Evolutionary conservation across 2,888 invertebrate genomes (phyloP).

Genomic region (Phalera bucephala): DNA sequence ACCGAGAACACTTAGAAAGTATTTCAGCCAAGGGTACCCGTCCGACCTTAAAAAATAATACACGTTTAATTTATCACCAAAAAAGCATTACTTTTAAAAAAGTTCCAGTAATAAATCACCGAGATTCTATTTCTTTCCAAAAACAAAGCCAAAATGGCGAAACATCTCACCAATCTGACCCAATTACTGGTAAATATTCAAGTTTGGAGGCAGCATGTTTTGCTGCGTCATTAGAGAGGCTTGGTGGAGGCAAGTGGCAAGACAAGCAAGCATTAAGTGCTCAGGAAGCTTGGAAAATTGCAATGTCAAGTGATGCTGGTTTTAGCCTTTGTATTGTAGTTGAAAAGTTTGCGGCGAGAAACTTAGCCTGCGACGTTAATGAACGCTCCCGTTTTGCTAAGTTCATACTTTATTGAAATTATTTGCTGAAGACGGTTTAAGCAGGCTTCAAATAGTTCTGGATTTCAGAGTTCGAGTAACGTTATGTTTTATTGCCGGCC

Average conservation of each 20-base stretch:
- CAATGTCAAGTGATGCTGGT: slow-evolving; percentile 44
- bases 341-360: slow-evolving; percentile 31
- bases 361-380: slow-evolving; percentile 22
- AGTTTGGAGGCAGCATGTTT: slow-evolving; percentile 34
- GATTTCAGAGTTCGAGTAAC: background rate
- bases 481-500: background rate
- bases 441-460: slow-evolving; percentile 3
- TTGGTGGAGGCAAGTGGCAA: slow-evolving; percentile 24
- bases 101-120: background rate
- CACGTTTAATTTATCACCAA: background rate
- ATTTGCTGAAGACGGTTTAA: slow-evolving; percentile 9
- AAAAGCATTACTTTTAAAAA: background rate
- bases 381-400: slow-evolving; percentile 31
- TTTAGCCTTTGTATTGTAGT: slow-evolving; percentile 33
- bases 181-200: slow-evolving; percentile 30
- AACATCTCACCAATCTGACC: slow-evolving; percentile 25
- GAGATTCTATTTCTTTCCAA: background rate
- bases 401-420: slow-evolving; percentile 37
- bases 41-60: background rate
- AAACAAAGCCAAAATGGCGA: slow-evolving; percentile 11
- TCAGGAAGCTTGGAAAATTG: slow-evolving; percentile 45
- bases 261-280: slow-evolving; percentile 37
- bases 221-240: slow-evolving; percentile 40
- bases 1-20: background rate
- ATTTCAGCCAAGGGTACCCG: background rate